Evolutionary conservation across 2,888 invertebrate species (phyloP).

Genomic region (Lochmaea crataegi): DNA sequence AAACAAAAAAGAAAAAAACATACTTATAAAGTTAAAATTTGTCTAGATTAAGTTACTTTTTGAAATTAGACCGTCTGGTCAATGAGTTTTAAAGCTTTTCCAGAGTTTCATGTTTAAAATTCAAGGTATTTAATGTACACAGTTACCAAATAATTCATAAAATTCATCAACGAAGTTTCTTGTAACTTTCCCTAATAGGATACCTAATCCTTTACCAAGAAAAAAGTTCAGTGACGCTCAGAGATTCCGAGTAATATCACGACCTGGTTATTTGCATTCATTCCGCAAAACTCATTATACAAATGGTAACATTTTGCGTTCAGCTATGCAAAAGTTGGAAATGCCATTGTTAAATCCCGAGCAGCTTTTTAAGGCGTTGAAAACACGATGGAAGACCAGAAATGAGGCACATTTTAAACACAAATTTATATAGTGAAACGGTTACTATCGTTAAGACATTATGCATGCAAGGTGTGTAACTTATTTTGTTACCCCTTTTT

Average conservation of each 20-base stretch:
- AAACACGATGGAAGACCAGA: constrained; percentile 34
- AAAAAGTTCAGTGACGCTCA: constrained; percentile 20
- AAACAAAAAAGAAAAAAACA: too few species aligned
- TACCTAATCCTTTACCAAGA: constrained; percentile 15
- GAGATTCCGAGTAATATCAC: constrained; percentile 30
- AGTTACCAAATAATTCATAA: constrained; percentile 4
- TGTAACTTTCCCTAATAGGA: constrained; percentile 14
- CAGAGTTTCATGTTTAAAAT: neutral
- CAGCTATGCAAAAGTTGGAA: constrained; percentile 44
- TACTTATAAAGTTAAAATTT: too few species aligned
- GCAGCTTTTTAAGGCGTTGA: constrained; percentile 42
- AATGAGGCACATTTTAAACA: constrained; percentile 45
- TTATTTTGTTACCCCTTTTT: constrained; percentile 27
- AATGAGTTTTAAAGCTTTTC: neutral
- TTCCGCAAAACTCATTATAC: constrained; percentile 47
- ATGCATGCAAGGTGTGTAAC: constrained; percentile 39
- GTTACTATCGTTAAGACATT: constrained; percentile 40
- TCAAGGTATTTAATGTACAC: neutral
- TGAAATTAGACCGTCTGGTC: neutral
- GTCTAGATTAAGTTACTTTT: neutral
- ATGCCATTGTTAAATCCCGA: constrained; percentile 44
- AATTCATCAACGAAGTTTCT: constrained; percentile 15
- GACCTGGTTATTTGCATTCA: constrained; percentile 46
- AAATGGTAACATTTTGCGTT: constrained; percentile 47
- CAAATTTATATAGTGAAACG: constrained; percentile 43